phyloP scores from a whole-genome alignment of 2,797 vertebrate genomes.

The Gymnocypris eckloni region DNA sequence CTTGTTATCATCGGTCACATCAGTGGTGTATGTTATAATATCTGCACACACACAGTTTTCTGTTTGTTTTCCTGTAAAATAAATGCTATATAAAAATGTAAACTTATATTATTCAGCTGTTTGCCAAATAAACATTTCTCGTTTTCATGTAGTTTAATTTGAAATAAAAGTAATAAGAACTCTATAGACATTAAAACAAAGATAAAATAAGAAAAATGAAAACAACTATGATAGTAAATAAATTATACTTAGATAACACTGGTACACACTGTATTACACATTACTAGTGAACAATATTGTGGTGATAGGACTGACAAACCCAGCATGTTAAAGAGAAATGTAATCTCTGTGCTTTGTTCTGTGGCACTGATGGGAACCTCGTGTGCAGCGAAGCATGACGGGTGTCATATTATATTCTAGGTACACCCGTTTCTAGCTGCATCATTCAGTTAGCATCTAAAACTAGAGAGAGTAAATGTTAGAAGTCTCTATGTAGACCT shows the following conservation, averaged over 20 bases:
- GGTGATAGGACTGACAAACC: neutral
- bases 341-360: constrained; percentile 26
- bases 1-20: neutral
- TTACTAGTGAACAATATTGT: neutral
- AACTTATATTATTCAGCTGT: neutral
- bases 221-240: neutral
- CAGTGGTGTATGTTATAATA: neutral
- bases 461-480: constrained; percentile 28
- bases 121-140: neutral
- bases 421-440: neutral
- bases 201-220: too few relatives aligned
- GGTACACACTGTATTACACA: neutral
- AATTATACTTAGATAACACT: neutral
- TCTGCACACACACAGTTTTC: neutral
- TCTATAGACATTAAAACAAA: too few relatives aligned
- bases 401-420: constrained; percentile 28
- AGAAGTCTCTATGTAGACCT: constrained; percentile 54
- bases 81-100: neutral
- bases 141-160: neutral
- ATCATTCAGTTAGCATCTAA: constrained; percentile 13
- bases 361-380: neutral
- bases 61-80: neutral
- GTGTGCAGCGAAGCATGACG: constrained; percentile 15
- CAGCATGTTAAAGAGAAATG: constrained; percentile 7
- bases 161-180: neutral